Evolutionary conservation across 1,140 invertebrate genomes (phyloP).

Genomic region (Brachionus angularis): DNA sequence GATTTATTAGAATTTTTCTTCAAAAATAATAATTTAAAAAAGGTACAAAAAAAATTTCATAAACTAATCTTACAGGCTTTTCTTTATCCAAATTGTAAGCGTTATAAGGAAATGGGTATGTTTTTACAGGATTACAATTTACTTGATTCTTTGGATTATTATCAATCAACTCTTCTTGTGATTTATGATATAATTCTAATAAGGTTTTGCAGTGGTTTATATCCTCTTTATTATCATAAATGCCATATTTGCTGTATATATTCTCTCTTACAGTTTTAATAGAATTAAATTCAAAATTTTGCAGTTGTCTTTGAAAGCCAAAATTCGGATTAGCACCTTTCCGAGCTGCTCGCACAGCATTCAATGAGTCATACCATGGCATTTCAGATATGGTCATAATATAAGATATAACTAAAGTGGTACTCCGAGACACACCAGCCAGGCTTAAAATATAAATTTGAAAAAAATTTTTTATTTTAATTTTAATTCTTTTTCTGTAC

Average conservation of each 20-base stretch:
- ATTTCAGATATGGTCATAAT: slow-evolving; percentile 87
- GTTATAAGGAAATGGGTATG: slow-evolving; percentile 33
- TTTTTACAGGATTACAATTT: slow-evolving; percentile 4
- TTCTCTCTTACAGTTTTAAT: slow-evolving; percentile 37
- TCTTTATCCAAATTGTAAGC: slow-evolving; percentile 36
- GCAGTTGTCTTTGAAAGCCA: slow-evolving; percentile 86
- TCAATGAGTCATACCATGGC: slow-evolving; percentile 85
- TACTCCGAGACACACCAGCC: slow-evolving; percentile 90
- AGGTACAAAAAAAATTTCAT: too few species aligned
- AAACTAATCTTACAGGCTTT: too few species aligned
- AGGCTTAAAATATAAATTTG: slow-evolving; percentile 63
- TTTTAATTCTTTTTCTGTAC: slow-evolving; percentile 61
- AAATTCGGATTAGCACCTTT: slow-evolving; percentile 88
- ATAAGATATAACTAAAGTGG: slow-evolving; percentile 86
- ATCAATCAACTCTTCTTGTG: background rate
- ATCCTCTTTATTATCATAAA: slow-evolving; percentile 12
- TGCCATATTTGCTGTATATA: slow-evolving; percentile 4
- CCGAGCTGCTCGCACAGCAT: slow-evolving; percentile 81
- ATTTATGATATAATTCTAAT: background rate
- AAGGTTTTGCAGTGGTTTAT: background rate
- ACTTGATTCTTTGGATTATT: slow-evolving; percentile 2
- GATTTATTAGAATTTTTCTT: too few species aligned
- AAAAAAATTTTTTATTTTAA: background rate
- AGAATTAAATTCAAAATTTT: slow-evolving; percentile 71
- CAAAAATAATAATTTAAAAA: too few species aligned